Evolutionary conservation across 2,888 invertebrate genomes (phyloP).

Genomic region (Stenichneumon culpator): DNA sequence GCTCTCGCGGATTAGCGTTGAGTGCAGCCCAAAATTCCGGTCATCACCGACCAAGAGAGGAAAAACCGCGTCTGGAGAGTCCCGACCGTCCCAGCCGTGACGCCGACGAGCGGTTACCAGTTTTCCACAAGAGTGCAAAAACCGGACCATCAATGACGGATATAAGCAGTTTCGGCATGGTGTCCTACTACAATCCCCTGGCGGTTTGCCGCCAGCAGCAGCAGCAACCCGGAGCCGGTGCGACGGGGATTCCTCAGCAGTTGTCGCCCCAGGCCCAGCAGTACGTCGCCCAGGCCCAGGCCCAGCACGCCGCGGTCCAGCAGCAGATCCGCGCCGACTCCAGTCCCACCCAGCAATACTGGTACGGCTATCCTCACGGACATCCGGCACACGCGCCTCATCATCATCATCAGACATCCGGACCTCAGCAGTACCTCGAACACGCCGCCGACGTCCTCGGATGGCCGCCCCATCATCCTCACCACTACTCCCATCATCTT

Average conservation of each 20-base stretch:
- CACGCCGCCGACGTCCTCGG: conserved; percentile 84
- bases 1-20: neutral
- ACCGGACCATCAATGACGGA: conserved; percentile 71
- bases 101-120: neutral
- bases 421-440: conserved; percentile 84
- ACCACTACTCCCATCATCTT: conserved; percentile 79
- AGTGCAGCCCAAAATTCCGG: neutral
- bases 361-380: conserved; percentile 74
- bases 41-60: neutral
- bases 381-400: conserved; percentile 69
- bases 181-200: conserved; percentile 91
- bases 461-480: conserved; percentile 85
- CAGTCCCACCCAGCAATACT: conserved; percentile 74
- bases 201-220: conserved; percentile 89
- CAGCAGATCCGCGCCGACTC: conserved; percentile 85
- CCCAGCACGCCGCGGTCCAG: conserved; percentile 69
- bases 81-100: neutral
- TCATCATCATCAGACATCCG: conserved; percentile 85
- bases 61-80: neutral
- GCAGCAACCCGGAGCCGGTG: conserved; percentile 74
- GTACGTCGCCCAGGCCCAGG: conserved; percentile 63
- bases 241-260: conserved; percentile 71
- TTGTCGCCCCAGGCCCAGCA: conserved; percentile 76
- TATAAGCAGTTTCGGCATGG: conserved; percentile 86
- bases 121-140: neutral